Percentiles rank a stretch among this genome's conserved stretches.
Conservation (phyloP, 2,113 vertebrate genomes). For the Macrotis lagotis region DNA sequence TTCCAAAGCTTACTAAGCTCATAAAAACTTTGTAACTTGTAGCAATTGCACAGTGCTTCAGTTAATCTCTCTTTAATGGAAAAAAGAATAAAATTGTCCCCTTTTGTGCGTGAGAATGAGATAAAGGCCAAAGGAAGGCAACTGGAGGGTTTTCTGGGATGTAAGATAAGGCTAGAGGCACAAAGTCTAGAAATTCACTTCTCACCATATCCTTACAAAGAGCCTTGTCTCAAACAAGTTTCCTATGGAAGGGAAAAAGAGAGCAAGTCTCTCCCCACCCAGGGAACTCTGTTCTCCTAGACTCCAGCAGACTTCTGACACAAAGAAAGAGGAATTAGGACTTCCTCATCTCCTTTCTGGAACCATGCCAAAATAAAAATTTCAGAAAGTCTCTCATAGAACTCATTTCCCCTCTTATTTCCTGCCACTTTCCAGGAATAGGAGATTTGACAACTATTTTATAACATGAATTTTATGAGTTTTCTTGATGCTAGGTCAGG, state of each 20-base stretch:
- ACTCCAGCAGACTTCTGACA: not conserved
- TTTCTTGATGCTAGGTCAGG: not conserved
- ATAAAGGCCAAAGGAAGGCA: not conserved
- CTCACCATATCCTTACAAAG: not conserved
- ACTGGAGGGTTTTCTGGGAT: not conserved
- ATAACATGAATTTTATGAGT: not conserved
- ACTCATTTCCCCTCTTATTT: constrained; percentile 3
- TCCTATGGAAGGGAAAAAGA: not conserved
- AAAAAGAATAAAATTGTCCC: not conserved
- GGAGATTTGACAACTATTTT: not conserved
- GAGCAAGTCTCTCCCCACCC: not conserved
- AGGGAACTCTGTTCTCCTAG: not conserved
- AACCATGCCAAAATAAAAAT: not conserved
- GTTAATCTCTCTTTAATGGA: not conserved
- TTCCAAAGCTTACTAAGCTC: not conserved
- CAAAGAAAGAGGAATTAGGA: not conserved
- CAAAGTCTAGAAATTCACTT: not conserved
- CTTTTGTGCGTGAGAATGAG: not conserved
- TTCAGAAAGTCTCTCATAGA: not conserved
- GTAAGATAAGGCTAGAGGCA: not conserved
- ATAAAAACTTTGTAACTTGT: not conserved
- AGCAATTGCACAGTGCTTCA: not conserved
- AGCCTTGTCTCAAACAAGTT: not conserved
- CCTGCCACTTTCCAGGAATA: not conserved
- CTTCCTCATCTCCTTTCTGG: not conserved